Conservation (phyloP, 2,113 vertebrate species). For the Leptocoma aspasia region DNA sequence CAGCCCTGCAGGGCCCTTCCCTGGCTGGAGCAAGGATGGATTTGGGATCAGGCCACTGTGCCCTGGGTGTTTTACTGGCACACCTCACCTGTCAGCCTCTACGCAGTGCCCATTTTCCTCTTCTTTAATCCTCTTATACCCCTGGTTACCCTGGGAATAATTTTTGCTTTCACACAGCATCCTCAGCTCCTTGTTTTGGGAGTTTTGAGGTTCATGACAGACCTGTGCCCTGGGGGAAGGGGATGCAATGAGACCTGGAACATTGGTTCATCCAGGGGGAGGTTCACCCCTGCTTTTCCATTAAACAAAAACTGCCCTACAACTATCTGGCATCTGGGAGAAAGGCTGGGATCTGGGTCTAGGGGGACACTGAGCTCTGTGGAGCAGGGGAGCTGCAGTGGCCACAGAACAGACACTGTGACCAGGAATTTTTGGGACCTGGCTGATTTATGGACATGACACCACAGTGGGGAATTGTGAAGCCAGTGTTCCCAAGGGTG, state of each 20-base stretch:
- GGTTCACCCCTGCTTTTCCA: not conserved
- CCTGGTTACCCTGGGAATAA: accelerated
- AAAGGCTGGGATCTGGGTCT: not conserved
- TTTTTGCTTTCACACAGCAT: not conserved
- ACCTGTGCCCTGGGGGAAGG: not conserved
- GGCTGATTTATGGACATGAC: not conserved
- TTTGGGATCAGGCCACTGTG: not conserved
- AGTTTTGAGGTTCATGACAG: not conserved
- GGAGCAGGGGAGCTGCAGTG: not conserved
- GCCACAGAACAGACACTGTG: not conserved
- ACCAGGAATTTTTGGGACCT: not conserved
- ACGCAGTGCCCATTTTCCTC: not conserved
- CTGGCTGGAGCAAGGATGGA: not conserved
- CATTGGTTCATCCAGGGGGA: accelerated
- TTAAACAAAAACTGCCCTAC: not conserved
- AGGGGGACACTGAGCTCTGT: not conserved
- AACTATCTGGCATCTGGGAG: not conserved
- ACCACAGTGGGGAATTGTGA: not conserved
- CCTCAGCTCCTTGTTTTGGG: not conserved
- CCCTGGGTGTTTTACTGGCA: not conserved
- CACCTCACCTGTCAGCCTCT: not conserved
- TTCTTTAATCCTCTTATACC: not conserved
- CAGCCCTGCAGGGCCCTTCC: not conserved
- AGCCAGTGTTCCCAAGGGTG: accelerated
- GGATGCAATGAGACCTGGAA: not conserved